Evolutionary conservation across 2,797 vertebrate genomes (phyloP).

Genomic region (Lindbergichthys nudifrons): DNA sequence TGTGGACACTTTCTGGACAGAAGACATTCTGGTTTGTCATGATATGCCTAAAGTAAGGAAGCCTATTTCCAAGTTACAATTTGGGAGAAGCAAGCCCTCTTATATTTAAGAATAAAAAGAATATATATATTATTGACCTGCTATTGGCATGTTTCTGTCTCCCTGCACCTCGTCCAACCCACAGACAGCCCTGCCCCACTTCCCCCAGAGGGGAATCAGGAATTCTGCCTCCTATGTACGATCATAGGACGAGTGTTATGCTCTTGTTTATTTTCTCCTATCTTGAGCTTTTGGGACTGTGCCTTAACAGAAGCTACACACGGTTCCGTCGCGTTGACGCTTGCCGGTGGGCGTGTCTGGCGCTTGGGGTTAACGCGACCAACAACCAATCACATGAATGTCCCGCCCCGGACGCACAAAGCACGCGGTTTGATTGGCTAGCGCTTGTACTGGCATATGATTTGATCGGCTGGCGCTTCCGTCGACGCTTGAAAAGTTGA

Average conservation of each 20-base stretch:
- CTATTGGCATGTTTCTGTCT: background rate
- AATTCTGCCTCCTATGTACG: slow-evolving; percentile 6
- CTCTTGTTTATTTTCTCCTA: background rate
- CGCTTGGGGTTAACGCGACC: too few species aligned
- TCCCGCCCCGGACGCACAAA: too few species aligned
- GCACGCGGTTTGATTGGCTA: too few species aligned
- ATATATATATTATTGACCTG: background rate
- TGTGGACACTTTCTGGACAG: background rate
- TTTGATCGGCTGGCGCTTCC: too few species aligned
- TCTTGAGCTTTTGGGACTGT: background rate
- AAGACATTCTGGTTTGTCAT: background rate
- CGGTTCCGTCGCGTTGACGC: too few species aligned
- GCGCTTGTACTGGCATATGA: too few species aligned
- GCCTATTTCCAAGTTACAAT: slow-evolving; percentile 4
- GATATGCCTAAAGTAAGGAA: background rate
- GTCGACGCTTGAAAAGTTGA: too few species aligned
- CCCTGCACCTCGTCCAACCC: background rate
- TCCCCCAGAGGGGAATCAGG: background rate
- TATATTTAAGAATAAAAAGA: background rate
- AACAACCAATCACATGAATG: too few species aligned
- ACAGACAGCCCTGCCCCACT: background rate
- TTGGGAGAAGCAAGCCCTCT: background rate
- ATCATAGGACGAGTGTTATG: background rate
- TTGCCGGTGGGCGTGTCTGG: too few species aligned
- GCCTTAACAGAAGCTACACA: background rate